These are phyloP conservation scores for Colletes latitarsis DNA, from an alignment of 1,140 invertebrate species.

Conservation along the genomic window DNA sequence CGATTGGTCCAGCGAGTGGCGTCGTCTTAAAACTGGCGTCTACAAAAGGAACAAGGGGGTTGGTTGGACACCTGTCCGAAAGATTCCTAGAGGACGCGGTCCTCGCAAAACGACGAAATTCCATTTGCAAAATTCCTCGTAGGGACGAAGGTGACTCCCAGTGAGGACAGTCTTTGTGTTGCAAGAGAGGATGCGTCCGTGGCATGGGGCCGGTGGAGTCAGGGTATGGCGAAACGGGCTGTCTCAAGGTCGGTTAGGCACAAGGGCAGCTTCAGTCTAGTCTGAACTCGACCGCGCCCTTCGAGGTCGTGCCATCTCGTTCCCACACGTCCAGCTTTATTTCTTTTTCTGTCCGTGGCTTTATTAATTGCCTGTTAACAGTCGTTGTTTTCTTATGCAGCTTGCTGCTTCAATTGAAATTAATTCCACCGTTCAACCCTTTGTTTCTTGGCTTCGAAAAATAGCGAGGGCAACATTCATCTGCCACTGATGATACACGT, in stretches of 20 bases:
- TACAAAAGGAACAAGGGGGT: background rate
- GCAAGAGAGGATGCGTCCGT: slow-evolving; percentile 50
- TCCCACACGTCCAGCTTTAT: slow-evolving; percentile 57
- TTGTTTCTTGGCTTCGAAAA: background rate
- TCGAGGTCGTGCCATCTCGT: slow-evolving; percentile 70
- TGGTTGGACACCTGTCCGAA: slow-evolving; percentile 6
- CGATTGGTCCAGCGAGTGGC: no score
- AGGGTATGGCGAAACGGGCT: slow-evolving; percentile 62
- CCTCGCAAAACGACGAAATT: slow-evolving; percentile 24
- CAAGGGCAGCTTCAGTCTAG: slow-evolving; percentile 75
- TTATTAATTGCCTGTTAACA: slow-evolving; percentile 47
- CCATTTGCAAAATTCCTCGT: slow-evolving; percentile 36
- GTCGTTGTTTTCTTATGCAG: background rate
- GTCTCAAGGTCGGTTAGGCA: slow-evolving; percentile 73
- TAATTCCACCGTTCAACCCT: background rate
- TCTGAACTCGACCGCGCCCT: slow-evolving; percentile 71
- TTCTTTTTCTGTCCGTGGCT: slow-evolving; percentile 14
- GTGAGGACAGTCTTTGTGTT: slow-evolving; percentile 58
- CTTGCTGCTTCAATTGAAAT: slow-evolving; percentile 13
- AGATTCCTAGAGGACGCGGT: background rate
- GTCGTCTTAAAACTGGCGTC: background rate
- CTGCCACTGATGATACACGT: no score
- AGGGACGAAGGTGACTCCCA: slow-evolving; percentile 32
- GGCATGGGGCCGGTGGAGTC: slow-evolving; percentile 49
- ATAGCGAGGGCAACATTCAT: background rate